Base-by-base conservation (phyloP, 2,113 vertebrate genomes). In the Nanorana parkeri region DNA sequence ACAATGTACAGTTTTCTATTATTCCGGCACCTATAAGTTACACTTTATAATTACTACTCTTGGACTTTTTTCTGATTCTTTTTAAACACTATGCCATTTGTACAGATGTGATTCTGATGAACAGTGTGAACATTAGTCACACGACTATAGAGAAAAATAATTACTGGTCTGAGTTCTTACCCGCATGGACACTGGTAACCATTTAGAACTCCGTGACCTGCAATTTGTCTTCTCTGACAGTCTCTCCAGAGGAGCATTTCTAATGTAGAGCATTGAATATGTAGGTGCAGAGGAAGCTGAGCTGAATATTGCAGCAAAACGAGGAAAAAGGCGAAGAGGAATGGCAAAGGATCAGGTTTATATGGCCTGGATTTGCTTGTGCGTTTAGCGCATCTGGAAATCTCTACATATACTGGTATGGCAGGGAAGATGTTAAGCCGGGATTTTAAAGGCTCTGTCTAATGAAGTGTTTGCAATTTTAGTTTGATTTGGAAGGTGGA, bases 151-250 rank as follows among this genome's bases (percentile, higher is more conserved):
- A 73, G 47, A 41, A 72, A 81, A 81, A 51, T 81, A 81, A 81
- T 81, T 81, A 63, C 79, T 81, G 79, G 69, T 55, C 79, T 73
- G 61, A 65, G 79, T 56, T 81, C 79, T 51, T 81, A 74, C 47
- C 68, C 26, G 65, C 69, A 74, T 51, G 79, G 79, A 81, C 79
- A 81, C 52, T 58, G 73, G 79, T 81, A 74, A 81, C 79, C 79
- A 74, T 81, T 81, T 81, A 81, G 71, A 81, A 55, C 79, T 55
- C 41, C 5, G 24, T 65, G 79, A 81, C 69, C 79, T 81, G 79
- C 60, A 81, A 81, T 81, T 81, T 81, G 69, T 81, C 79, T 73
- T 74, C 19, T 68, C 68, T 81, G 79, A 81, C 79, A 81, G 79
- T 66, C 79, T 74, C 69, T 66, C 79, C 28, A 17, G 78, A 81